Conservation (phyloP, 2,113 vertebrate genomes). For the Phrynocephalus versicolor region DNA sequence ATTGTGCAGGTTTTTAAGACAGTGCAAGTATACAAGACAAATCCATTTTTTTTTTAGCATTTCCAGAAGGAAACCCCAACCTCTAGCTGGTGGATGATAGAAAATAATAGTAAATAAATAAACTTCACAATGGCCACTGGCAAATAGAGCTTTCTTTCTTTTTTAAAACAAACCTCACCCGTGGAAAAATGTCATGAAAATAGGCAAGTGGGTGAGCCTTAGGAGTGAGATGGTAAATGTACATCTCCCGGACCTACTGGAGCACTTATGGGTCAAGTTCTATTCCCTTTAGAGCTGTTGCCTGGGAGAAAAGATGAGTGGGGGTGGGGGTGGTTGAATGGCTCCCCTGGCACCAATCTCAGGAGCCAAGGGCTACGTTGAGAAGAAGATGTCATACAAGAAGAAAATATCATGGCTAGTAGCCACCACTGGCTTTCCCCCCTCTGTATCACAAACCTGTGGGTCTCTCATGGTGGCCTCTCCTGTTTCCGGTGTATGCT, state of each 20-base stretch:
- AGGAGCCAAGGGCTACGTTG: neutral
- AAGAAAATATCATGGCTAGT: neutral
- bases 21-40: neutral
- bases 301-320: neutral
- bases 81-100: neutral
- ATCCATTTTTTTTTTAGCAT: neutral
- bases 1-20: too few species aligned
- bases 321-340: neutral
- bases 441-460: neutral
- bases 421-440: neutral
- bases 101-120: neutral
- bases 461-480: neutral
- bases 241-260: too few species aligned
- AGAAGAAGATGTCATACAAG: neutral
- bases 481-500: neutral
- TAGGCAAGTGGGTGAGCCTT: too few species aligned
- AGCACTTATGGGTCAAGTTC: too few species aligned
- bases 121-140: neutral
- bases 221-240: too few species aligned
- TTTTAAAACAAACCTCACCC: too few species aligned
- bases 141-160: neutral
- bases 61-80: neutral
- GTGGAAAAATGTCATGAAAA: too few species aligned
- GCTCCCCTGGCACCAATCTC: too few species aligned
- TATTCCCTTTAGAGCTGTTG: neutral